A percentile compares a stretch with the other conserved stretches of the same genome.
These are phyloP conservation scores for Spodoptera frugiperda DNA, from an alignment of 1,140 invertebrate species.

Conservation along the genomic window DNA sequence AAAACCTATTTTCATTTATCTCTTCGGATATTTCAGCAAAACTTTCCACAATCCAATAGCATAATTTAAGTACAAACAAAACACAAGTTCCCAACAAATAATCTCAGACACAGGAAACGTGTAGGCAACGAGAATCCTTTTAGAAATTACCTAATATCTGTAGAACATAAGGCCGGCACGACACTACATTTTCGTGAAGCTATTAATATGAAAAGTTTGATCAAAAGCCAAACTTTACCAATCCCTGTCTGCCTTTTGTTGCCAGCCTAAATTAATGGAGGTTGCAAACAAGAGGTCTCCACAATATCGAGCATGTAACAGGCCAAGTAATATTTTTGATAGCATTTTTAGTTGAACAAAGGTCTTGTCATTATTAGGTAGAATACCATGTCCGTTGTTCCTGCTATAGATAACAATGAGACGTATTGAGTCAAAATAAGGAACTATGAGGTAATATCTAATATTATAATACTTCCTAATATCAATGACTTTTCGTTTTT, in stretches of 20 bases:
- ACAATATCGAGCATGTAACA: constrained; percentile 15
- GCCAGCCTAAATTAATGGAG: constrained; percentile 46
- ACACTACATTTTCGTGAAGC: constrained; percentile 25
- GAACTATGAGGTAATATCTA: too few species aligned
- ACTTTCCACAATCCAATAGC: too few species aligned
- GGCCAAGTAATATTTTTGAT: constrained; percentile 18
- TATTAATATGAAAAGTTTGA: constrained; percentile 57
- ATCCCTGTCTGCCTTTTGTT: constrained; percentile 50
- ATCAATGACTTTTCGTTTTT: too few species aligned
- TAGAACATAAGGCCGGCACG: constrained; percentile 3
- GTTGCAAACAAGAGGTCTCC: constrained; percentile 28
- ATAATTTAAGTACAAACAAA: too few species aligned
- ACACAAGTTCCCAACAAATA: too few species aligned
- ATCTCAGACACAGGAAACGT: not conserved
- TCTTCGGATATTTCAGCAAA: too few species aligned
- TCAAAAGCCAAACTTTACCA: constrained; percentile 53
- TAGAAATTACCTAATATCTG: constrained; percentile 35
- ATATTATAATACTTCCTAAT: too few species aligned
- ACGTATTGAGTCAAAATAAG: too few species aligned
- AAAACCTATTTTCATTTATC: too few species aligned
- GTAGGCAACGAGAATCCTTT: constrained; percentile 8
- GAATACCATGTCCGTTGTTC: too few species aligned
- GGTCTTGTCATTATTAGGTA: not conserved
- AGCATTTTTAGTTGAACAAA: not conserved
- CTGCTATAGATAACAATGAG: too few species aligned